These are phyloP conservation scores for Leuciscus idus DNA, from an alignment of 2,113 vertebrate genomes.

Conservation along the genomic window DNA sequence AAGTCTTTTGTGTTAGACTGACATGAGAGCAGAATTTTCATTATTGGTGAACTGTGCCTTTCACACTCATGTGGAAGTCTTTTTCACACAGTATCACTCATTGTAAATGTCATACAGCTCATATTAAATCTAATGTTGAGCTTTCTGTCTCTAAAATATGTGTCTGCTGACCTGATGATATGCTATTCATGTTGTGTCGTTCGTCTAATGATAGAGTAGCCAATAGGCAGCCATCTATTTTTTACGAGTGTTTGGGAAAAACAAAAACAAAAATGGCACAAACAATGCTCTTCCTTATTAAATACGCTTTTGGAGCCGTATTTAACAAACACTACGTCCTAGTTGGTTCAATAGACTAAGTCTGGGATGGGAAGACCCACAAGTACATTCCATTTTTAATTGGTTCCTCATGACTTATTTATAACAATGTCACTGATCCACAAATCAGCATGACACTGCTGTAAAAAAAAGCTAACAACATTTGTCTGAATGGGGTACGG, in stretches of 20 bases:
- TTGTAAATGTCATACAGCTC: neutral
- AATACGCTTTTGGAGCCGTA: slow-evolving; percentile 26
- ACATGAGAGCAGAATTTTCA: neutral
- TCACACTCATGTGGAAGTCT: neutral
- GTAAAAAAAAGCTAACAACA: slow-evolving; percentile 27
- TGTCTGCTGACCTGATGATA: neutral
- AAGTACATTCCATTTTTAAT: slow-evolving; percentile 57
- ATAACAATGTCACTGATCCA: slow-evolving; percentile 58
- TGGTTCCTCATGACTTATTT: slow-evolving; percentile 62
- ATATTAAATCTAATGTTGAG: neutral
- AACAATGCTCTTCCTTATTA: slow-evolving; percentile 23
- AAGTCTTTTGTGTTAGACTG: neutral
- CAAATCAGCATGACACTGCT: slow-evolving; percentile 49
- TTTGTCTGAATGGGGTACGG: slow-evolving; percentile 32
- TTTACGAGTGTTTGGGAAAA: neutral
- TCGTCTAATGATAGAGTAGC: slow-evolving; percentile 39
- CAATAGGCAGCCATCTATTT: slow-evolving; percentile 31
- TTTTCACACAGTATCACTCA: neutral
- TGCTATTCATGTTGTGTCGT: neutral
- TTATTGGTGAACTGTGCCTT: neutral
- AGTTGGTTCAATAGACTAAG: slow-evolving; percentile 36
- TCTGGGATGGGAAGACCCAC: slow-evolving; percentile 48
- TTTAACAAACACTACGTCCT: slow-evolving; percentile 23
- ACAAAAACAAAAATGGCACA: neutral
- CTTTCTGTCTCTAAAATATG: neutral